Conservation (phyloP, 1,140 invertebrate species). For the Eupeodes corollae region DNA sequence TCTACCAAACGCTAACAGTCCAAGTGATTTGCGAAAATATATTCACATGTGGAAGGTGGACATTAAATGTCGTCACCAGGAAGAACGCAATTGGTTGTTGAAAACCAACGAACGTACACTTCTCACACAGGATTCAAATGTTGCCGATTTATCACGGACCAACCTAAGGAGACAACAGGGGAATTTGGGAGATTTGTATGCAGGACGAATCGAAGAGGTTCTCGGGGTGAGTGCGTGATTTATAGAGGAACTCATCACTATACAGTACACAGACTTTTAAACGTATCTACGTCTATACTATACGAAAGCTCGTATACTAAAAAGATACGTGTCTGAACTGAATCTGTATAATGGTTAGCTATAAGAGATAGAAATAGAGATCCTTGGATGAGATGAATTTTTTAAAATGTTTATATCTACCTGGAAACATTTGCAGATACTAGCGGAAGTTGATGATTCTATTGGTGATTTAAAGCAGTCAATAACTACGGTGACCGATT, state of each 20-base stretch:
- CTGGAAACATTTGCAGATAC: constrained; percentile 21
- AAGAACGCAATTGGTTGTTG: constrained; percentile 32
- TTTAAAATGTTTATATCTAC: neutral
- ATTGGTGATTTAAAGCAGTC: constrained; percentile 16
- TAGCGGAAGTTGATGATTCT: constrained; percentile 27
- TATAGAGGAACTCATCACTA: too few relatives aligned
- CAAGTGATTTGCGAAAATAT: constrained; percentile 49
- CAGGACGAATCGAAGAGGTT: constrained; percentile 36
- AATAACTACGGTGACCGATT: constrained; percentile 16
- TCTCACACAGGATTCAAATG: constrained; percentile 28
- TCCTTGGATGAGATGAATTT: too few relatives aligned
- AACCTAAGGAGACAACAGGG: constrained; percentile 27
- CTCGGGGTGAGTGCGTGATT: constrained; percentile 28
- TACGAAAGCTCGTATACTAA: too few relatives aligned
- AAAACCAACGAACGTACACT: constrained; percentile 34
- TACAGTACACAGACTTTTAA: too few relatives aligned
- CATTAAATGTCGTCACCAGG: constrained; percentile 38
- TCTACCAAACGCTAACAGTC: constrained; percentile 46
- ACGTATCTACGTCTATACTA: too few relatives aligned
- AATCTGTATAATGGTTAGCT: too few relatives aligned
- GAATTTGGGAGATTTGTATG: constrained; percentile 30
- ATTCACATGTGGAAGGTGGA: constrained; percentile 47
- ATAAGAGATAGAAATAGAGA: too few relatives aligned
- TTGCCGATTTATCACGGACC: constrained; percentile 22
- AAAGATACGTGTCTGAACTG: too few relatives aligned